Conservation (phyloP, 2,797 vertebrate species). For the Mastacembelus armatus region DNA sequence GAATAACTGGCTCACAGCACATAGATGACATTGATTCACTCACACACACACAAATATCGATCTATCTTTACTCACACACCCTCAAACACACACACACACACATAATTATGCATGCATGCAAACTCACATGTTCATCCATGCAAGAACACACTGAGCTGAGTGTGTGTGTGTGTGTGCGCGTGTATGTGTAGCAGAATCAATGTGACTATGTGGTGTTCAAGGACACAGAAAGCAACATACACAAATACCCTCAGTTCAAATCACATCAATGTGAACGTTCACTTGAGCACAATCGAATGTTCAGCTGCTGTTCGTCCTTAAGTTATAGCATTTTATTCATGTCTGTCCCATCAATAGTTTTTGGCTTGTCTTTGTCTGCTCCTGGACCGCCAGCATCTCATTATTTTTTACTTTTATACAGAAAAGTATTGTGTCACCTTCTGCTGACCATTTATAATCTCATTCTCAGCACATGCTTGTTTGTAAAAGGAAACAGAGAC, state of each 20-base stretch:
- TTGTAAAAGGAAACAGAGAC: neutral
- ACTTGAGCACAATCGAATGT: neutral
- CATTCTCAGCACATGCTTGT: neutral
- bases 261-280: neutral
- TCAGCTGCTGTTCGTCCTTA: neutral
- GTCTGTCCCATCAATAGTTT: neutral
- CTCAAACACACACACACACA: conserved; percentile 6
- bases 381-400: neutral
- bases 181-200: neutral
- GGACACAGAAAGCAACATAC: conserved; percentile 7
- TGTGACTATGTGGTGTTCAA: conserved; percentile 24
- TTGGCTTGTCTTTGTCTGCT: neutral
- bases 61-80: conserved; percentile 29
- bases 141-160: conserved; percentile 2
- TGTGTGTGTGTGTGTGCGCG: neutral
- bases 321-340: too few species aligned
- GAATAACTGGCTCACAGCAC: conserved; percentile 29
- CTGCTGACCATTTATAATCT: neutral
- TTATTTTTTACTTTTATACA: neutral
- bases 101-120: neutral
- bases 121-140: conserved; percentile 13
- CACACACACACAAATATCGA: conserved; percentile 41
- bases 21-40: conserved; percentile 58
- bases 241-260: conserved; percentile 13
- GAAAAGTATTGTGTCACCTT: neutral